Evolutionary conservation across 2,113 vertebrate species (phyloP).

Genomic region (Uropsilus gracilis): DNA sequence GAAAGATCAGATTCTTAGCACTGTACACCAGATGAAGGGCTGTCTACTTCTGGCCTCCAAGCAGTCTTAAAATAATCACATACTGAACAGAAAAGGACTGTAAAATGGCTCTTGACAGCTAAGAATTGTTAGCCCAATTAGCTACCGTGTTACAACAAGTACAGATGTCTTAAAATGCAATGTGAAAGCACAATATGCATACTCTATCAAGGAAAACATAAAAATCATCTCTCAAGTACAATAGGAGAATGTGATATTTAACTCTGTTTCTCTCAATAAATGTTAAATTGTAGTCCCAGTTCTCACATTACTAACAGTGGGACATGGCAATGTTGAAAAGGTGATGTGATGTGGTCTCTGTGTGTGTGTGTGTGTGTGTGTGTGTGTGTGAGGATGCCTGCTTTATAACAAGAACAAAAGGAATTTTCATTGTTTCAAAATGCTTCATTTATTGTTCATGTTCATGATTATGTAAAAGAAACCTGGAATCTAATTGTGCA

Average conservation of each 20-base stretch:
- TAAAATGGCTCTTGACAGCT: constrained; percentile 59
- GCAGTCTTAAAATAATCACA: constrained; percentile 46
- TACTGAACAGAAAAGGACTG: constrained; percentile 30
- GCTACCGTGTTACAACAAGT: not conserved
- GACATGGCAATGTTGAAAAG: not conserved
- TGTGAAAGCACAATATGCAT: constrained; percentile 13
- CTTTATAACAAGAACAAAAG: constrained; percentile 27
- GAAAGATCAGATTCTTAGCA: constrained; percentile 54
- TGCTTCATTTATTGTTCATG: constrained; percentile 22
- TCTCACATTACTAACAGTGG: not conserved
- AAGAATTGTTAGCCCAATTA: constrained; percentile 54
- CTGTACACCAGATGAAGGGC: not conserved
- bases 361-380: not conserved
- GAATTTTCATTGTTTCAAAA: constrained; percentile 34
- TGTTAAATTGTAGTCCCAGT: not conserved
- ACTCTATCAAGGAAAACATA: constrained; percentile 42
- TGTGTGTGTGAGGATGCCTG: not conserved
- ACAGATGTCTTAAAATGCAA: constrained; percentile 61
- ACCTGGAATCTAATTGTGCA: not conserved
- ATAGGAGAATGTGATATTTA: not conserved
- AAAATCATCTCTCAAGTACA: not conserved
- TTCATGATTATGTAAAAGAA: constrained; percentile 4
- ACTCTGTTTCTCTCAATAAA: not conserved
- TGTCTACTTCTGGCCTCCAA: constrained; percentile 21
- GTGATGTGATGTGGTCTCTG: not conserved